phyloP scores from a whole-genome alignment of 2,797 vertebrate species.

The Tauraco hartlaubi region DNA sequence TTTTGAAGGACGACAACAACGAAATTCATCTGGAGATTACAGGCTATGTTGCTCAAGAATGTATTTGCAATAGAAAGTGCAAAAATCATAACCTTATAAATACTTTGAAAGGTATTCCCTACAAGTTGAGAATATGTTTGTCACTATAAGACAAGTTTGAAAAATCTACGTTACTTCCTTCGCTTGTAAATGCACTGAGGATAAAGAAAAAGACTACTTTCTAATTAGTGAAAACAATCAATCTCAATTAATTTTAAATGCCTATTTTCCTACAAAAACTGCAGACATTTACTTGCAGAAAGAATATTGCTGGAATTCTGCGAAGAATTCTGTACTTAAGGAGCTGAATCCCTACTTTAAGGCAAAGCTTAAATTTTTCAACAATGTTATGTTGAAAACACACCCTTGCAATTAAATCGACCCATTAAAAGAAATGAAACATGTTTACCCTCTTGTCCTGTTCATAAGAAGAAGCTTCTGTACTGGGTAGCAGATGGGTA shows the following conservation, averaged over 20 bases:
- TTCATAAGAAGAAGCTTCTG: slow-evolving; percentile 94
- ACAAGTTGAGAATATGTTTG: not conserved
- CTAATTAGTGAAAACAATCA: not conserved
- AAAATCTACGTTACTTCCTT: not conserved
- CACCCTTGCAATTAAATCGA: not conserved
- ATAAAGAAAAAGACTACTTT: not conserved
- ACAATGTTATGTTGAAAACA: not conserved
- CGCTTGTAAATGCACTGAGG: not conserved
- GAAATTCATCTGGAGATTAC: not conserved
- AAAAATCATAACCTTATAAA: not conserved
- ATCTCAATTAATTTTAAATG: not conserved
- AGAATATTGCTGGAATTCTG: not conserved
- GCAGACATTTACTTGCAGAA: not conserved
- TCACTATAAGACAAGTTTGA: not conserved
- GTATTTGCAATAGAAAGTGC: not conserved
- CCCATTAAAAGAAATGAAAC: slow-evolving; percentile 12
- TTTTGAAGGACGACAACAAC: not conserved
- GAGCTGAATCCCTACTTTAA: not conserved
- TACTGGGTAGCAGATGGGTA: slow-evolving; percentile 91
- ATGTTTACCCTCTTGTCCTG: slow-evolving; percentile 93
- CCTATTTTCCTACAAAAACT: not conserved
- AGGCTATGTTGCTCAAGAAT: not conserved
- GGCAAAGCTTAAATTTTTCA: not conserved
- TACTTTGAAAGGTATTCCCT: not conserved
- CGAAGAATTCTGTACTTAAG: not conserved